Base-by-base conservation (phyloP, 2,113 vertebrate genomes). In the Nerophis ophidion region DNA sequence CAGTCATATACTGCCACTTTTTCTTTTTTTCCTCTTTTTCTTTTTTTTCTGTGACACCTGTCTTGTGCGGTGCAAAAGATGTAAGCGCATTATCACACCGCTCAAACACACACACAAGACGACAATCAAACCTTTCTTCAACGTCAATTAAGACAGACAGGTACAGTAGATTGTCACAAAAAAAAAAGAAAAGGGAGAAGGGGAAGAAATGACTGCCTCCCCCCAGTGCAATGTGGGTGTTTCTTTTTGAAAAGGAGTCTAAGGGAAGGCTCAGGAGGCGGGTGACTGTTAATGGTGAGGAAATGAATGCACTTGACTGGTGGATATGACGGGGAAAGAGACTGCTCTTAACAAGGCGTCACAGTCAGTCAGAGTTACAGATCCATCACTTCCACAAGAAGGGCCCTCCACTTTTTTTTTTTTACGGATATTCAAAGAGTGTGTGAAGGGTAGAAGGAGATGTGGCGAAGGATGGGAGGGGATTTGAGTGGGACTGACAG, bases 341-440 rank as follows among this genome's bases (percentile, higher is more conserved):
- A 88, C 83, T 85, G 79, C 86, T 87, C 84, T 88, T 89, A 90
- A 88, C 85, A 88, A 89, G 89, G 82, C 81, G 75, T 89, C 86
- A 89, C 79, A 88, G 86, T 88, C 86, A 84, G 82, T 89, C 84
- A 84, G 81, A 87, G 86, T 85, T 88, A 85, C 82, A 84, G 83
- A 90, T 90, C 87, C 89, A 88, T 90, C 89, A 88, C 80, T 75
- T 77, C 81, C 75, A 67, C 72, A 80, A 65, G 76, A 60, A 63
- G 68, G 67, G 71, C 12, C 59, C 65, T 80, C 76, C 52, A 56
- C 66, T 56, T 77, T 56, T 77, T 75, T 81, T 56, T 77, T 75
- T 81, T 82, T 86, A 81, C 80, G 78, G 78, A 84, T 84, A 82
- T 84, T 84, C 75, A 83, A 76, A 86, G 78, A 75, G 72, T 79